Evolutionary conservation across 2,888 invertebrate genomes (phyloP).

Genomic region (Tenthredo amoena): DNA sequence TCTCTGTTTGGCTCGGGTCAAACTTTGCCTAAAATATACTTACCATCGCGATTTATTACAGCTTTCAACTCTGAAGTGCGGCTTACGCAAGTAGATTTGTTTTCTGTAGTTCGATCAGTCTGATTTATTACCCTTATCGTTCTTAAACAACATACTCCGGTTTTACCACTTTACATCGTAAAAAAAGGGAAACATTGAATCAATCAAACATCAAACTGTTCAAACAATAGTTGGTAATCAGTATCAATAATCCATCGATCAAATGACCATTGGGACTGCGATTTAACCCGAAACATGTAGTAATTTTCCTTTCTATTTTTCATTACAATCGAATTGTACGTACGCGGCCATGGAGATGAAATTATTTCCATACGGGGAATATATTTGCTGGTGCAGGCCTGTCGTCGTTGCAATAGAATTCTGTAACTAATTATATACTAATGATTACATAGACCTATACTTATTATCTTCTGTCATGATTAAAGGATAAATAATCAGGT

Average conservation of each 20-base stretch:
- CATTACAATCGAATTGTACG: background rate
- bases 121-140: slow-evolving; percentile 12
- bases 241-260: background rate
- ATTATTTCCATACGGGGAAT: background rate
- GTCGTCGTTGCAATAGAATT: background rate
- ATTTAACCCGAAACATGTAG: background rate
- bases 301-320: background rate
- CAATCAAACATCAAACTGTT: background rate
- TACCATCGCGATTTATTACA: slow-evolving; percentile 1
- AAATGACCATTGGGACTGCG: background rate
- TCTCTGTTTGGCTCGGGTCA: background rate
- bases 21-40: slow-evolving; percentile 5
- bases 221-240: background rate
- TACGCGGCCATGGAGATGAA: background rate
- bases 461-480: background rate
- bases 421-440: background rate
- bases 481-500: background rate
- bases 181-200: background rate
- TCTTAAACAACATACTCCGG: background rate
- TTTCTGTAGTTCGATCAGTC: background rate
- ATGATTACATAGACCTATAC: background rate
- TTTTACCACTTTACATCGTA: background rate
- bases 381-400: background rate
- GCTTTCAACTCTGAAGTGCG: background rate
- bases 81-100: background rate